Evolutionary conservation across 2,113 vertebrate species (phyloP), one percentile per base, ranked within the genome.

Genomic region (Psophia crepitans): DNA sequence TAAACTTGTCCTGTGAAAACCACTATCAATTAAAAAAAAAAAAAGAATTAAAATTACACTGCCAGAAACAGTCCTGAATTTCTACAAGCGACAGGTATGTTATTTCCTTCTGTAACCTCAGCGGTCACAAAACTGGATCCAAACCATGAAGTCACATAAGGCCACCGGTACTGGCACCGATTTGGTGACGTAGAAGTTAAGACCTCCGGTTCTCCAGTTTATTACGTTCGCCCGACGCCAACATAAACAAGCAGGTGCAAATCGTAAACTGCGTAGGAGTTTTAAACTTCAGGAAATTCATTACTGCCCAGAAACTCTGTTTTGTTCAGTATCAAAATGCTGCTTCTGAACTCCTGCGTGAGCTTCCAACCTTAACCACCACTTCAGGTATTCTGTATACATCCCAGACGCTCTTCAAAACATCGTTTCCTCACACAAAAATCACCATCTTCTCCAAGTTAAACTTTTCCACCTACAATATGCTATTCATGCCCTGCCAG

Each of bases 241-340:
- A 94, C 28, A 44, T 16, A 86, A 95, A 91, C 9, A 64, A 89
- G 76, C 85, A 94, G 60, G 88, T 91, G 88, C 43, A 89, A 73
- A 83, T 22, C 2, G 1, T 39, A 44, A 73, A 66, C 37, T 30
- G 15, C 1, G 41, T 6, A 57, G 49, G 68, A 71, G 20, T 75
- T 57, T 54, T n/a, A 75, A 74, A 80, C 69, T 81, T 68, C 14
- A 87, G 71, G 65, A 78, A 57, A 58, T 46, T 63, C 58, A 44
- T 21, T 71, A 33, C 41, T 68, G 33, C 49, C 46, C 53, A 53
- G 57, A 61, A 46, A 20, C 68, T 53, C 68, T 53, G 35, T 41
- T 77, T 54, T 53, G 64, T 63, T 39, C 18, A 10, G 3, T 32
- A 68, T 9, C 66, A 61, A 91, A 85, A 91, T 17, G 35, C 11